Evolutionary conservation across 2,797 vertebrate species (phyloP).

Genomic region (Cyprinella venusta): DNA sequence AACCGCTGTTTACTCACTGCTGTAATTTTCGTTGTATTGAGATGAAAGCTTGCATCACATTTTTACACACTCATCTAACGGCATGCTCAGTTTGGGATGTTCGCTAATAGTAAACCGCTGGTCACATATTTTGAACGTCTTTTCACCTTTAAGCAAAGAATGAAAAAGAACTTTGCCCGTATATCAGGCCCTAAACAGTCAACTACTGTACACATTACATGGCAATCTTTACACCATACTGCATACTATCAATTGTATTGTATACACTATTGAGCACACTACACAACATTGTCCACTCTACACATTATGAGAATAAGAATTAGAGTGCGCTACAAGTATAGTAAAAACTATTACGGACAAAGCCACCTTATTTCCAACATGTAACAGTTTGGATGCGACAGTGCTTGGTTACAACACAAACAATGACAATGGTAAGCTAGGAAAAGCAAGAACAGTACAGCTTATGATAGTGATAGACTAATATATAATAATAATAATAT

Average conservation of each 20-base stretch:
- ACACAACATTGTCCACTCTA: not conserved
- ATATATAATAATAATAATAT: too few species aligned
- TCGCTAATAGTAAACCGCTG: too few species aligned
- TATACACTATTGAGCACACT: conserved; percentile 16
- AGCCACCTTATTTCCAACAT: not conserved
- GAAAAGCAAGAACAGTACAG: not conserved
- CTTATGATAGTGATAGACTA: not conserved
- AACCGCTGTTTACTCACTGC: not conserved
- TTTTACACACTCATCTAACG: too few species aligned
- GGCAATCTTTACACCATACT: not conserved
- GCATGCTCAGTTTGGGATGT: too few species aligned
- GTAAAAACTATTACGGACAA: not conserved
- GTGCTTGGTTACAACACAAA: conserved; percentile 8
- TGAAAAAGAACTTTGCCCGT: not conserved
- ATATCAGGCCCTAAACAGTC: not conserved
- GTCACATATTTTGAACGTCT: too few species aligned
- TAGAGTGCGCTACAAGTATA: not conserved
- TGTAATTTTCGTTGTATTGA: too few species aligned
- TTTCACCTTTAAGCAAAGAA: not conserved
- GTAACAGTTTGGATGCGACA: not conserved
- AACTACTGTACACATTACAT: not conserved
- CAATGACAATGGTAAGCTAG: not conserved
- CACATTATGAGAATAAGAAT: not conserved
- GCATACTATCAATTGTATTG: conserved; percentile 3
- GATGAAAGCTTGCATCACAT: too few species aligned